Evolutionary conservation across 2,797 vertebrate species (phyloP).

Genomic region (Pangasius djambal): DNA sequence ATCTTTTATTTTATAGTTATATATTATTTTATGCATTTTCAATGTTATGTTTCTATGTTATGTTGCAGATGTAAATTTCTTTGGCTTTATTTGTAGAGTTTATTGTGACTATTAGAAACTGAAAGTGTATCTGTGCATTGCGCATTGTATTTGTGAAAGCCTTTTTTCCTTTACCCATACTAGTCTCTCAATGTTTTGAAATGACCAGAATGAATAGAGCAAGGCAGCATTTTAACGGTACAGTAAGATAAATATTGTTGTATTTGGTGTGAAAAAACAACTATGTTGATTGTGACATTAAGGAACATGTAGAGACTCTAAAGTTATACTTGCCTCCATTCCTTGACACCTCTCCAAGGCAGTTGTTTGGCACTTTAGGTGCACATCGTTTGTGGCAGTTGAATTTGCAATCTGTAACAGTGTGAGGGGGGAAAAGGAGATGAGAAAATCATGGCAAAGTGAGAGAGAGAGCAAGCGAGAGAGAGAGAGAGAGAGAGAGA

Average conservation of each 20-base stretch:
- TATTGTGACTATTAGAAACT: neutral
- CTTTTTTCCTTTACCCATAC: neutral
- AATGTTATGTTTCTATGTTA: neutral
- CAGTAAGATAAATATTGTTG: constrained; percentile 50
- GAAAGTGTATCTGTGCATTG: neutral
- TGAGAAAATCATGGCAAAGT: constrained; percentile 44
- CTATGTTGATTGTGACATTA: constrained; percentile 41
- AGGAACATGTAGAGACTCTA: constrained; percentile 40
- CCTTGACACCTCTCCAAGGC: constrained; percentile 91
- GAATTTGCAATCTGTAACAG: constrained; percentile 89
- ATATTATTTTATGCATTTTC: neutral
- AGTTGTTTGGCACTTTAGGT: constrained; percentile 95
- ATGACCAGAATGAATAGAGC: neutral
- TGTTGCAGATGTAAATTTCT: neutral
- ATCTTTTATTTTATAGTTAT: neutral
- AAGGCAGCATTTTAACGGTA: constrained; percentile 18
- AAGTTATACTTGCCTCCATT: constrained; percentile 85
- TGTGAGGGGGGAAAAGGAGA: constrained; percentile 46
- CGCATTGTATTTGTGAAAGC: neutral
- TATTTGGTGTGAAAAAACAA: constrained; percentile 43
- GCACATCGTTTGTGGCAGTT: constrained; percentile 98
- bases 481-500: constrained; percentile 29
- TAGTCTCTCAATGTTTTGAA: neutral
- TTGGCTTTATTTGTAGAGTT: neutral
- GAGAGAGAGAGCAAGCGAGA: constrained; percentile 24